Evolutionary conservation across 2,797 vertebrate genomes (phyloP).

Genomic region (Buceros bicornis): DNA sequence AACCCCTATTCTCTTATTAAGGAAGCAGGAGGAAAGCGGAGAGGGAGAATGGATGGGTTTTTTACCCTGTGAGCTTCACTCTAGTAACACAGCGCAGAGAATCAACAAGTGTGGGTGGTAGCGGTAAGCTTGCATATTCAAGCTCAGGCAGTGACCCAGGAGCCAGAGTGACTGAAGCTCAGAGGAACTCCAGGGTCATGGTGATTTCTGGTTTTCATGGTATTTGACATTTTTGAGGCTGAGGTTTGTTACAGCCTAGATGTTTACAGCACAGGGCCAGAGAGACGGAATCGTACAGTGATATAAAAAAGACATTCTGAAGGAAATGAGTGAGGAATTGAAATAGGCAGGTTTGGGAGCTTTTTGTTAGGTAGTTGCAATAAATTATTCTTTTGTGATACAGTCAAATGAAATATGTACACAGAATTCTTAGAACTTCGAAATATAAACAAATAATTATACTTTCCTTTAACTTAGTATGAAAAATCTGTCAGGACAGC

Average conservation of each 20-base stretch:
- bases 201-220: conserved; percentile 60
- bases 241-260: conserved; percentile 39
- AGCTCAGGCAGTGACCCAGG: neutral
- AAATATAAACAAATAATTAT: conserved; percentile 78
- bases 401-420: conserved; percentile 65
- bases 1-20: neutral
- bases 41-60: neutral
- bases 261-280: conserved; percentile 43
- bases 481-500: conserved; percentile 66
- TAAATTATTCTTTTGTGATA: conserved; percentile 77
- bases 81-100: neutral
- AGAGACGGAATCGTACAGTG: conserved; percentile 48
- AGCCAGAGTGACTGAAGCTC: conserved; percentile 37
- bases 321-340: conserved; percentile 57
- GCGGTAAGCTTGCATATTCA: neutral
- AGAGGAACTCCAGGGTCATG: conserved; percentile 44
- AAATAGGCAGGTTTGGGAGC: conserved; percentile 29
- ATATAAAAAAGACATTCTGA: conserved; percentile 43
- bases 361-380: conserved; percentile 66
- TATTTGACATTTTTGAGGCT: conserved; percentile 56
- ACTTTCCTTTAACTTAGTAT: conserved; percentile 67
- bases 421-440: conserved; percentile 65
- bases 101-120: neutral
- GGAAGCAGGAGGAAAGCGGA: neutral
- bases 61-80: neutral